Percentiles rank a stretch among this genome's conserved stretches.
phyloP scores from a whole-genome alignment of 1,140 invertebrate genomes.

The Drusus annulatus region DNA sequence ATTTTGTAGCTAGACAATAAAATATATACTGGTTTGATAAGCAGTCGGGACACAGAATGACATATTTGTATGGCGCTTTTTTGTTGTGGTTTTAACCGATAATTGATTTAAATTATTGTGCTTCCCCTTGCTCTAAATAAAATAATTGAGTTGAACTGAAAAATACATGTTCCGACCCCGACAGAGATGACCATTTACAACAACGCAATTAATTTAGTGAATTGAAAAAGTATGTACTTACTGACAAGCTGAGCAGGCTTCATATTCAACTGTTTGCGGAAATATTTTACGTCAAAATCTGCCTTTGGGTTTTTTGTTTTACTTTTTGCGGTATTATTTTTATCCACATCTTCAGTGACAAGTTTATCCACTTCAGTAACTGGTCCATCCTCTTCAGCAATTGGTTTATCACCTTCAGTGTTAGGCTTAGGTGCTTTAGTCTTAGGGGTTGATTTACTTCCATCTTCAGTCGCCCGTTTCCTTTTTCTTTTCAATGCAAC shows the following conservation, averaged over 20 bases:
- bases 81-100: too few species aligned
- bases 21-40: background rate
- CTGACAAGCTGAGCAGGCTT: slow-evolving; percentile 67
- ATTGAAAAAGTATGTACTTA: slow-evolving; percentile 60
- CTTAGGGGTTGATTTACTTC: slow-evolving; percentile 46
- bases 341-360: background rate
- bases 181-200: background rate
- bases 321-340: background rate
- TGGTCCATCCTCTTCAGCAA: too few species aligned
- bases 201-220: background rate
- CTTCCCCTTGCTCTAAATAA: too few species aligned
- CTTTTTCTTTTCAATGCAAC: slow-evolving; percentile 47
- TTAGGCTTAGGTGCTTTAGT: slow-evolving; percentile 61
- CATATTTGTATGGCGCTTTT: too few species aligned
- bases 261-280: slow-evolving; percentile 65
- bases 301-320: slow-evolving; percentile 54
- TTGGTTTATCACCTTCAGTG: background rate
- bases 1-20: background rate
- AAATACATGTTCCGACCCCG: too few species aligned
- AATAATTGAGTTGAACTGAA: too few species aligned
- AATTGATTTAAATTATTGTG: too few species aligned
- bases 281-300: slow-evolving; percentile 69
- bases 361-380: too few species aligned
- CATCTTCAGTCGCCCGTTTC: slow-evolving; percentile 54
- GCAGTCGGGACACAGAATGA: too few species aligned